Evolutionary conservation across 2,113 vertebrate species (phyloP).

Genomic region (Columba livia): DNA sequence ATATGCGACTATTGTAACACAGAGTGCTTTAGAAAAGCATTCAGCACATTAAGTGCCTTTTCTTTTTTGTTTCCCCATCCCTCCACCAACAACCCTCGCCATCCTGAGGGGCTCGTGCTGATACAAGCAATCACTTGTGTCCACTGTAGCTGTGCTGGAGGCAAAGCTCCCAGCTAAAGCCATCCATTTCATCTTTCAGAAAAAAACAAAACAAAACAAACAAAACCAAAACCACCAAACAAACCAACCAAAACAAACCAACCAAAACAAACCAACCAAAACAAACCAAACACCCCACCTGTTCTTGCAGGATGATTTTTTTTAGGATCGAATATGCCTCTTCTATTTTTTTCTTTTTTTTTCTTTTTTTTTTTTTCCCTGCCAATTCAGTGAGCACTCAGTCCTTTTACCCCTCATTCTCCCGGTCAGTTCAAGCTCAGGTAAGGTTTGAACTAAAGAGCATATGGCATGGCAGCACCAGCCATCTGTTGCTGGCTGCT

Average conservation of each 20-base stretch:
- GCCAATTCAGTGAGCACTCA: background rate
- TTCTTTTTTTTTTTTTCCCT: background rate
- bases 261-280: too few relatives aligned
- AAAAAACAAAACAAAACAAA: too few relatives aligned
- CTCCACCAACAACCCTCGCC: background rate
- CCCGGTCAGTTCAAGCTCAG: background rate
- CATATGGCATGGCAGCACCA: accelerated
- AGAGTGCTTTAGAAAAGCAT: background rate
- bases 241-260: too few relatives aligned
- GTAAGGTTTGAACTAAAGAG: background rate
- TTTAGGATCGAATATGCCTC: background rate
- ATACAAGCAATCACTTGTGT: background rate
- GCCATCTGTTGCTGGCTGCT: background rate
- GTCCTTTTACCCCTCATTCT: background rate
- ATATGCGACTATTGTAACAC: background rate
- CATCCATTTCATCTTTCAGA: background rate
- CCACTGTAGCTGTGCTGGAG: background rate
- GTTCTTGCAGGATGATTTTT: background rate
- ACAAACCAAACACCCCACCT: too few relatives aligned
- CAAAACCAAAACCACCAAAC: background rate
- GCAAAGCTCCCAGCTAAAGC: background rate
- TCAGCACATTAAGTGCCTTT: background rate
- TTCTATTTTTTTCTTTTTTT: background rate
- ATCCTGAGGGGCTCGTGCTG: background rate
- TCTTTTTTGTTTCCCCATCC: background rate